Base-by-base conservation (phyloP, 1,140 invertebrate genomes). In the Dreissena rostriformis region DNA sequence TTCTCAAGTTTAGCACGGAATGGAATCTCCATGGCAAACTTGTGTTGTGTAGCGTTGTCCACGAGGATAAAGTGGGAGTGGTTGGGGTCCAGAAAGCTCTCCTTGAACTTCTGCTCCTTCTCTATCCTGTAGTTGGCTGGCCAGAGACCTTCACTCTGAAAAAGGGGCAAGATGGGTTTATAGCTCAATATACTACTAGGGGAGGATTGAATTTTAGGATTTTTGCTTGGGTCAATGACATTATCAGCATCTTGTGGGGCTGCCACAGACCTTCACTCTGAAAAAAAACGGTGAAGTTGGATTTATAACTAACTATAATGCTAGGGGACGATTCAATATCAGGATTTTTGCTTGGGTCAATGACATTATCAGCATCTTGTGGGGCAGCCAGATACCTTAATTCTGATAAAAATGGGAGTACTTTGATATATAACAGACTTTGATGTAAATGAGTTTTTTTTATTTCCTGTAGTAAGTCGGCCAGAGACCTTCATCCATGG, bases 11-110 rank as follows among this genome's bases (percentile, higher is more conserved):
- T 73, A 11, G 89, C 88, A 8, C 92, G 53, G 67, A 93, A 92
- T 17, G 88, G 66, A 63, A 93, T 93, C 86, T 93, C 93, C 14
- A 80, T 86, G 53, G 89, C 91, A 87, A 91, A 93, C 55, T 89
- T 84, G 57, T 89, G 86, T 70, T 89, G 85, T 39, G 89, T 91
- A 0, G 93, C 93, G 88, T 94, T 91, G 86, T 94, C 94, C 14
- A 94, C 93, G 57, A 94, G 83, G n/a, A 94, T 92, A 83, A 94
- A 94, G 84, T 94, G 94, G 0, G 94, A 91, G 86, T 94, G 94
- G 83, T 94, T 94, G 2, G 92, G 92, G 88, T 94, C 93, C 10
- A 94, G 89, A 17, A 92, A 91, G 12, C 88, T 88, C 55, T 90
- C 77, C 10, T 85, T 84, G 0, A 52, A 22, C 29, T 55, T 82